A percentile compares a stretch with the other conserved stretches of the same genome.
Conservation (phyloP, 2,797 vertebrate genomes). For the Sciurus vulgaris region DNA sequence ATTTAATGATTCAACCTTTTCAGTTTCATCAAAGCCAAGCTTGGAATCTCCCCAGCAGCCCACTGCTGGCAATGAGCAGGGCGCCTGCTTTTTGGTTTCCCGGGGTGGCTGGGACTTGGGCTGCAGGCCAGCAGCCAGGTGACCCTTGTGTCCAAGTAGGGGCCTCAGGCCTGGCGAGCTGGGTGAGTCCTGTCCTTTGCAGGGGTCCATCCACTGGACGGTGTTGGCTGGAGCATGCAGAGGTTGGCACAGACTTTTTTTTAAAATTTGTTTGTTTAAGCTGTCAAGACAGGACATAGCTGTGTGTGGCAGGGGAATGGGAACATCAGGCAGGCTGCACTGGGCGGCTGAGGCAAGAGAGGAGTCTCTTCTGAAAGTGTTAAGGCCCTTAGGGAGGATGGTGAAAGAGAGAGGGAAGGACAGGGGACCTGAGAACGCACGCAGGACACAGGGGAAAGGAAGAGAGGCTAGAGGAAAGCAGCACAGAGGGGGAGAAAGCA, state of each 20-base stretch:
- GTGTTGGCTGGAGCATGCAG: neutral
- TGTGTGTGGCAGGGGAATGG: conserved; percentile 12
- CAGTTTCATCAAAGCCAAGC: conserved; percentile 66
- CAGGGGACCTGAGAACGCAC: neutral
- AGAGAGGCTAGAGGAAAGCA: neutral
- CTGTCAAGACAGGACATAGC: conserved; percentile 55
- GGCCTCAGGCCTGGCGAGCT: neutral
- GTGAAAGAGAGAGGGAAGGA: neutral
- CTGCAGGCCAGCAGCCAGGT: neutral
- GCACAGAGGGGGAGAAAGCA: neutral
- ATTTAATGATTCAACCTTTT: conserved; percentile 73
- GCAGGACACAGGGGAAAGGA: neutral
- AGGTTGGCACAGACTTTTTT: neutral
- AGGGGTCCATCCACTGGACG: neutral
- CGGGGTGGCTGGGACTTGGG: neutral
- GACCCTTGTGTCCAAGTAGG: neutral
- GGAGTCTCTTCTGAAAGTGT: neutral
- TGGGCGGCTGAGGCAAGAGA: neutral
- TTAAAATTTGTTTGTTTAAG: conserved; percentile 51
- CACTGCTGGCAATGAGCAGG: neutral
- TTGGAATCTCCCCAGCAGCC: conserved; percentile 26
- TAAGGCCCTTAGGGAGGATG: neutral
- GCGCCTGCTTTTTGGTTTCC: neutral
- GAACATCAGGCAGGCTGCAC: neutral
- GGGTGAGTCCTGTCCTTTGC: neutral